Base-by-base conservation (phyloP, 1,140 invertebrate species). In the Drosophila seguyi region DNA sequence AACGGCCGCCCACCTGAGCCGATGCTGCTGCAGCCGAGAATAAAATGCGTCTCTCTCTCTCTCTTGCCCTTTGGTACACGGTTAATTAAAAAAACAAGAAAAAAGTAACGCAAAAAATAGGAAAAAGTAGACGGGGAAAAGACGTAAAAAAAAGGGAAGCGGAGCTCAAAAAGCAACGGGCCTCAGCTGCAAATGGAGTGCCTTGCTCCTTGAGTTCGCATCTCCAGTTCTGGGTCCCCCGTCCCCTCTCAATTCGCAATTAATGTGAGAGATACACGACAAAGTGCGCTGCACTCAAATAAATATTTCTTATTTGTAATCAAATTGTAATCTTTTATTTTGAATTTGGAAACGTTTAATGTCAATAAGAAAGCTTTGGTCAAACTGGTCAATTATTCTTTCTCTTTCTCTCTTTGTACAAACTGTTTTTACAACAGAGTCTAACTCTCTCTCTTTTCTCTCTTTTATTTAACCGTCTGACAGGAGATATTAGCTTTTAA, bases 51-150 rank as follows among this genome's bases (percentile, higher is more conserved):
- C 50, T 39, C 61, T 16, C 75, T 62, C 58, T n/a, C n/a, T 60
- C 63, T 25, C 10, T 11, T 73, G 34, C 75, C 71, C 52, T 63
- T 58, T 45, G 57, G 79, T 48, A 88, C 76, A 87, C 76, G 75
- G 84, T 78, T 88, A 90, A 88, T 90, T 88, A 84, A 88, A 88
- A 87, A 82, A 88, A 87, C 79, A 69, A 77, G 38, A 42, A 44
- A 61, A 8, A 45, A 57, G 4, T 14, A 47, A 47, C 7, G n/a
- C 14, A 47, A 27, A 47, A 47, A 27, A 16, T 27, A 10, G 7
- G 7, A 16, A 8, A 79, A 79, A 61, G n/a, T 8, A 36, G 31
- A 57, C 74, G 47, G 27, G 41, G 31, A 27, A 0, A 50, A 42
- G 27, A 31, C 42, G 42, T 68, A 63, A 72, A 79, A 76, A 78